Evolutionary conservation across 2,797 vertebrate species (phyloP), one percentile per base, ranked within the genome.

Genomic region (Phyllotis vaccarum): DNA sequence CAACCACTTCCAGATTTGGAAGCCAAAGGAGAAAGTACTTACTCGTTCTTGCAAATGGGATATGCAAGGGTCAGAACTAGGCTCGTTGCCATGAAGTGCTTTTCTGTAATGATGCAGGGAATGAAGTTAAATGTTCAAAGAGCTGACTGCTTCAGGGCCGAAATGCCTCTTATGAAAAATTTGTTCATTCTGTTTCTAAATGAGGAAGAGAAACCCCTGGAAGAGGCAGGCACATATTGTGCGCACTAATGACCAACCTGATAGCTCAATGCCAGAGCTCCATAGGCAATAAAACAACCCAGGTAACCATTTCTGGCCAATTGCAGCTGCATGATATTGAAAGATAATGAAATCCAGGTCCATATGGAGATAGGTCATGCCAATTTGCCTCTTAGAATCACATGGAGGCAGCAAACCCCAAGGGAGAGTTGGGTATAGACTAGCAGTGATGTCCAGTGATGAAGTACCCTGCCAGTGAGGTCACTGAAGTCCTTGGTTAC

Each of bases 131-230:
- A 86, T 81, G 62, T 93, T 96, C 93, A 95, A 93, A 97, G 58
- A 85, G 70, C 93, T 96, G 79, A 91, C 62, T 96, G 82, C 94
- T 87, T 40, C n/a, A 78, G 92, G 75, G 94, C 64, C 75, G 85
- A 92, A 79, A 92, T 22, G 46, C 56, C 87, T 91, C 86, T 89
- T 80, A 95, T 90, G 56, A 90, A 95, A 96, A 92, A 94, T 82
- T 82, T 95, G 90, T 96, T 97, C 95, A 81, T 95, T 97, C 93
- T 96, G 79, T 90, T 91, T 75, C 92, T 92, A 85, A 96, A 96
- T 49, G 66, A 74, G 90, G 74, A 95, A 89, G 46, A 92, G 82
- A 96, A 91, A 31, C 90, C 86, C 76, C 52, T 60, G 82, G 95
- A 96, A 90, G 62, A 43, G 74, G 79, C 52, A 31, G 81, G 56